Percentiles rank a stretch among this genome's conserved stretches.
These are phyloP conservation scores for Drosophila aff. DNA, from an alignment of 1,140 invertebrate genomes.

Conservation along the genomic window DNA sequence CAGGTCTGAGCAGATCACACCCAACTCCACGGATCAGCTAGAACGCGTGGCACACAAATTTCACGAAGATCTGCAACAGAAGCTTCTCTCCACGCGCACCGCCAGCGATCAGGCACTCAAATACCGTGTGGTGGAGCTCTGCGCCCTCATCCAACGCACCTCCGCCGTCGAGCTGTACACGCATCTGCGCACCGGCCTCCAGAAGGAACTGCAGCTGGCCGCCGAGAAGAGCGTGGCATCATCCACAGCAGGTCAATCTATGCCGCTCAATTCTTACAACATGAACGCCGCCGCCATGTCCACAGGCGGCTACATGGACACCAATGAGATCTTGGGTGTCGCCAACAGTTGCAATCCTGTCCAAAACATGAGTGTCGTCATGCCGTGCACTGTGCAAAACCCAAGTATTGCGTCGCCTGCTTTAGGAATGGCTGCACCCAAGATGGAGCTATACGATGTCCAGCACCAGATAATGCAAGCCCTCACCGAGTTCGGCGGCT, in stretches of 20 bases:
- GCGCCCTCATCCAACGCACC: constrained; percentile 66
- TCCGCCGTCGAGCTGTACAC: constrained; percentile 73
- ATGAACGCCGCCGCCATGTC: constrained; percentile 56
- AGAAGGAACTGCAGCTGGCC: constrained; percentile 76
- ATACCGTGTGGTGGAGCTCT: constrained; percentile 77
- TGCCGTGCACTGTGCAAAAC: constrained; percentile 44
- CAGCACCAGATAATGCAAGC: constrained; percentile 62
- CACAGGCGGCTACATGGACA: constrained; percentile 54
- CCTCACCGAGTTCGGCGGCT: constrained; percentile 49
- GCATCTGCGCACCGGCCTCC: constrained; percentile 71
- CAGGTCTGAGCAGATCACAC: constrained; percentile 76
- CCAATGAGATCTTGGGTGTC: constrained; percentile 48
- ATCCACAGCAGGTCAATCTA: constrained; percentile 61
- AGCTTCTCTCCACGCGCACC: constrained; percentile 68
- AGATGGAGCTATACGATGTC: constrained; percentile 58
- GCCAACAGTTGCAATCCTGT: constrained; percentile 21
- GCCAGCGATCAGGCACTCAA: constrained; percentile 72
- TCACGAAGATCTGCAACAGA: constrained; percentile 77
- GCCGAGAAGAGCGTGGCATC: constrained; percentile 69
- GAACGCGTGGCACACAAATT: constrained; percentile 72
- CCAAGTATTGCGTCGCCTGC: constrained; percentile 16
- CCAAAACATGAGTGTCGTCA: constrained; percentile 13
- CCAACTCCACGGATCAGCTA: constrained; percentile 62
- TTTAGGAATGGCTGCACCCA: constrained; percentile 46
- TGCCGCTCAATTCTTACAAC: constrained; percentile 75